These are phyloP conservation scores for Pelvicachromis taeniatus DNA, from an alignment of 2,113 vertebrate genomes.

Conservation along the genomic window DNA sequence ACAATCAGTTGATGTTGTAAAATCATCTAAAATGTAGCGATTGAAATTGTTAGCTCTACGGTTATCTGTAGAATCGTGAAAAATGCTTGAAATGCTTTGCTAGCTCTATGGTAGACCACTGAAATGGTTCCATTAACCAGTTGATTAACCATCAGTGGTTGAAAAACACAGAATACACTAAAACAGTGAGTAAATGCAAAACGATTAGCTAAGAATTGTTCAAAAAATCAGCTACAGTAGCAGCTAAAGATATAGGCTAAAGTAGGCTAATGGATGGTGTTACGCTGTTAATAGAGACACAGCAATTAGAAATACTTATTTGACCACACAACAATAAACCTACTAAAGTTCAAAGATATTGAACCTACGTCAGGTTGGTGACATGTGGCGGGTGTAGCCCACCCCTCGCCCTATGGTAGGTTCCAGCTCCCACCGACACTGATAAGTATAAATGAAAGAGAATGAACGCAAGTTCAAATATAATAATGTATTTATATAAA, in stretches of 20 bases:
- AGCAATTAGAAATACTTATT: background rate
- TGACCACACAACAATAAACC: background rate
- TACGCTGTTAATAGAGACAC: background rate
- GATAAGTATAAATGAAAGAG: accelerated
- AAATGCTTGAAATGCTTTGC: background rate
- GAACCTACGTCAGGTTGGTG: background rate
- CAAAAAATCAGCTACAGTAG: background rate
- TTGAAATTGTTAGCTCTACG: background rate
- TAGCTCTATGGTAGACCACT: background rate
- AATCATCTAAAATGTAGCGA: accelerated
- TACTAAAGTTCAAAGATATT: background rate
- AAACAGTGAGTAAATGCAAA: background rate
- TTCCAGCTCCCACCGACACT: accelerated
- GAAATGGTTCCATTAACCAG: background rate
- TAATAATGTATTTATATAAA: background rate
- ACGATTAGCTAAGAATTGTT: no score
- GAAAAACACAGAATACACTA: background rate
- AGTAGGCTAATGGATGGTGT: background rate
- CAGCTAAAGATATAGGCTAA: background rate
- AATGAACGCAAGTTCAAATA: background rate
- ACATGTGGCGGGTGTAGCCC: background rate
- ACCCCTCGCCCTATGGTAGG: background rate
- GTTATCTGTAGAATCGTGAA: background rate
- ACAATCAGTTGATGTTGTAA: background rate
- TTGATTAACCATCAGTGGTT: background rate